Percentiles rank a stretch among this genome's conserved stretches.
These are phyloP conservation scores for Sebastes vulpes DNA, from an alignment of 2,797 vertebrate species.

Conservation along the genomic window DNA sequence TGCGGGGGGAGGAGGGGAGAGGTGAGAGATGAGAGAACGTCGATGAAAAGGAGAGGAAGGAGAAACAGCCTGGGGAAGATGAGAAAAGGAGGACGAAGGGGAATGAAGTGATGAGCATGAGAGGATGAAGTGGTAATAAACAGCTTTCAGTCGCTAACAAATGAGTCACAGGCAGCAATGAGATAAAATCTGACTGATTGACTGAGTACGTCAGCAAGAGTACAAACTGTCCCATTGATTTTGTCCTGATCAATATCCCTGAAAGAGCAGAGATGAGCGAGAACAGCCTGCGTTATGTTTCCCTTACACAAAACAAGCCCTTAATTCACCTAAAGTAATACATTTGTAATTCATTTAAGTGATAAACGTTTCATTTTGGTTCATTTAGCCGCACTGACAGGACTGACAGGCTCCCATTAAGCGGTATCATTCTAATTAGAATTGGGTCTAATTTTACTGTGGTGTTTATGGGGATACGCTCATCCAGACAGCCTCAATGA, in stretches of 20 bases:
- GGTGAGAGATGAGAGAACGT: neutral
- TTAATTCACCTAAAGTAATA: slow-evolving; percentile 54
- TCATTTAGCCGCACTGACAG: slow-evolving; percentile 52
- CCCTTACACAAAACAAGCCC: slow-evolving; percentile 27
- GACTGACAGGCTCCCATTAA: slow-evolving; percentile 59
- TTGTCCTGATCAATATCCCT: slow-evolving; percentile 49
- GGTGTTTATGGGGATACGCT: slow-evolving; percentile 40
- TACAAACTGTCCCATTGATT: slow-evolving; percentile 60
- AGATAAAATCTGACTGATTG: slow-evolving; percentile 50
- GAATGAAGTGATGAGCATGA: slow-evolving; percentile 5
- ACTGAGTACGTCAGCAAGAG: slow-evolving; percentile 36
- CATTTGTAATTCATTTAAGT: slow-evolving; percentile 56
- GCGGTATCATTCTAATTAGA: slow-evolving; percentile 59
- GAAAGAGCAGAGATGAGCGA: slow-evolving; percentile 38
- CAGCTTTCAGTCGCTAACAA: slow-evolving; percentile 23
- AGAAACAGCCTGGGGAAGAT: neutral
- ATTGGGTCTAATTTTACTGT: slow-evolving; percentile 53
- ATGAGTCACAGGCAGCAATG: slow-evolving; percentile 20
- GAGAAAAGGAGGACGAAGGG: neutral
- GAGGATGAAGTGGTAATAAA: slow-evolving; percentile 10
- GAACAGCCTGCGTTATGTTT: neutral
- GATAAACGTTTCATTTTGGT: slow-evolving; percentile 57
- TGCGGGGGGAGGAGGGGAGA: neutral
- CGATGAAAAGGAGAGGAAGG: neutral
- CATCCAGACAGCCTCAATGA: slow-evolving; percentile 22